Conservation (phyloP, 2,113 vertebrate species). For the Fulmarus glacialis region DNA sequence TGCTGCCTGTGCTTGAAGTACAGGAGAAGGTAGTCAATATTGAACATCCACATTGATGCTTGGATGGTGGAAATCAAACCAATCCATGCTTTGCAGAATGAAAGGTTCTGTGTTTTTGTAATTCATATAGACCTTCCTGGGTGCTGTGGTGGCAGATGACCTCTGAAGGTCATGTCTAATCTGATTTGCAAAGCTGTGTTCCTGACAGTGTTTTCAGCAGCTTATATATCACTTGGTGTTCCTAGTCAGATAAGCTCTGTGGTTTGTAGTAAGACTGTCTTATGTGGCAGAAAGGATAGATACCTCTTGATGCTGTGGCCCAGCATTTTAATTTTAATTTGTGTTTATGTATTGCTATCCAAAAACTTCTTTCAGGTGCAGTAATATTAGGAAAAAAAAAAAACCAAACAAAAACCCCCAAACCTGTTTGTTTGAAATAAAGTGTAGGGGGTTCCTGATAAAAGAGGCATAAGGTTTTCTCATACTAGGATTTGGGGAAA, state of each 20-base stretch:
- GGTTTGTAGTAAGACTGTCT: not conserved
- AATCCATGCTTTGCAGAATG: not conserved
- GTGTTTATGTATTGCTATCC: not conserved
- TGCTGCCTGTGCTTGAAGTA: not conserved
- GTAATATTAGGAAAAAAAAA: not conserved
- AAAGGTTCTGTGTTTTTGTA: not conserved
- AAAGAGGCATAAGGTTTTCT: not conserved
- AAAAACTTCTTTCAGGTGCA: not conserved
- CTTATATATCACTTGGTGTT: not conserved
- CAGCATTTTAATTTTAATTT: not conserved
- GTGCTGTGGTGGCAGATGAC: not conserved
- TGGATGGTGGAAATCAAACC: not conserved
- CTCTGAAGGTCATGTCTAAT: conserved; percentile 33
- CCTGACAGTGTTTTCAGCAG: conserved; percentile 40
- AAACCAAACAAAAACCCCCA: rapidly evolving
- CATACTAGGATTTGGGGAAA: not conserved
- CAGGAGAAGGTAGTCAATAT: not conserved
- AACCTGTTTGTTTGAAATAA: not conserved
- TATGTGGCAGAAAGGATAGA: not conserved
- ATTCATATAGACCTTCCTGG: not conserved
- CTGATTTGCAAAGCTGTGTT: conserved; percentile 39
- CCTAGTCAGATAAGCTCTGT: conserved; percentile 28
- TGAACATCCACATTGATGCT: rapidly evolving
- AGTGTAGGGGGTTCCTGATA: not conserved
- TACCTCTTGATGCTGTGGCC: not conserved